phyloP scores from a whole-genome alignment of 2,797 vertebrate genomes.

The Capromys pilorides region DNA sequence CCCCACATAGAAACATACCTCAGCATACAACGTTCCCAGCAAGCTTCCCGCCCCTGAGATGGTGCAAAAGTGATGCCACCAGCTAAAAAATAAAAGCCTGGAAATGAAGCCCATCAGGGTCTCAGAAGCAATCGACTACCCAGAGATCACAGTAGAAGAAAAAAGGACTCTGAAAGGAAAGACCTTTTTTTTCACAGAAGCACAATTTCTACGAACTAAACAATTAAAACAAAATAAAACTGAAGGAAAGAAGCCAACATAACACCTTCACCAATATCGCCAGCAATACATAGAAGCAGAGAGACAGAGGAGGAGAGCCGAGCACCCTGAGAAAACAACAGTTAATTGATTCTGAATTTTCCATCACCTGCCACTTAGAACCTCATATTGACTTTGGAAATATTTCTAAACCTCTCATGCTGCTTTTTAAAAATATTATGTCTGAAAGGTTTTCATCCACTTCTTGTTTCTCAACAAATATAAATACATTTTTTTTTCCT shows the following conservation, averaged over 20 bases:
- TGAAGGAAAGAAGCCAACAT: background rate
- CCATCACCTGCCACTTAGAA: slow-evolving; percentile 19
- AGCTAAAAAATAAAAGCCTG: slow-evolving; percentile 39
- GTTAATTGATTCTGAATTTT: slow-evolving; percentile 36
- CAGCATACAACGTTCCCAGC: background rate
- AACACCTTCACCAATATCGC: background rate
- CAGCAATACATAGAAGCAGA: background rate
- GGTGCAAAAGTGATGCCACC: background rate
- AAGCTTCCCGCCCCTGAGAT: background rate
- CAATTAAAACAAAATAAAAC: background rate
- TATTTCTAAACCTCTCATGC: background rate
- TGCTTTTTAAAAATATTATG: slow-evolving; percentile 63
- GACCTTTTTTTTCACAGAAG: background rate
- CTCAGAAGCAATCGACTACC: background rate
- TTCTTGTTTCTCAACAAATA: slow-evolving; percentile 66
- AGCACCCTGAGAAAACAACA: background rate
- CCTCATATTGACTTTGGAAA: slow-evolving; percentile 59
- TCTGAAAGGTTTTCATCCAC: slow-evolving; percentile 19
- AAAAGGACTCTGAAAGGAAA: slow-evolving; percentile 9
- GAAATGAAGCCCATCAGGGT: background rate
- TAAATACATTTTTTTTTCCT: background rate
- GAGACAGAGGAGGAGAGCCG: accelerated
- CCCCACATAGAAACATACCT: background rate
- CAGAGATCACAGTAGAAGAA: background rate
- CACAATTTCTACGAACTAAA: slow-evolving; percentile 2